Base-by-base conservation (phyloP, 2,113 vertebrate genomes). In the Boulengeromyrus knoepffleri region DNA sequence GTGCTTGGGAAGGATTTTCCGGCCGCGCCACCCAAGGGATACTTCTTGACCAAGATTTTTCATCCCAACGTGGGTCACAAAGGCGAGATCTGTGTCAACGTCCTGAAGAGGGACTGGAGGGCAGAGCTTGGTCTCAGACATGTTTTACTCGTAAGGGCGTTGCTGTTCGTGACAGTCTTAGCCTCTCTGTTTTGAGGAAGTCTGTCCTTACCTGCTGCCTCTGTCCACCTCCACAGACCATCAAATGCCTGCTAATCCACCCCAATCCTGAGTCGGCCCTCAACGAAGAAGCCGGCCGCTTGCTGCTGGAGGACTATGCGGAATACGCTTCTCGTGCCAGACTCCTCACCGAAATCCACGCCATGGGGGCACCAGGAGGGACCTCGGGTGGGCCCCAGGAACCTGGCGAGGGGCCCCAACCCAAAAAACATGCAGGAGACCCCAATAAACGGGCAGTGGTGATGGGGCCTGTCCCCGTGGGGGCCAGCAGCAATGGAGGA, bases 11-110 rank as follows among this genome's bases (percentile, higher is more conserved):
- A 98, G 94, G 98, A 98, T 92, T 98, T 98, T 93, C 98, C 98
- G 46, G 97, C 97, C 31, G 96, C 96, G 89, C 98, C 98, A 21
- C 98, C 98, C 84, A 98, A 97, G 93, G 98, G 97, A 92, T 98
- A 97, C 95, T 98, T 98, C 93, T 94, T 98, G 92, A 98, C 98
- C 91, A 98, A 98, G 96, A 98, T 98, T 94, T 98, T 98, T 95
- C 98, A 98, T 92, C 98, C 97, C 0, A 98, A 98, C 1, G 97
- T 98, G 91, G 97, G 98, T 2, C 95, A 97, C 94, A 98, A 97
- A 5, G 97, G 98, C 10, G 98, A 98, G 93, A 98, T 98, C 94
- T 98, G 97, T 77, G 97, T 98, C 94, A 98, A 98, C 0, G 97
- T 98, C 89, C 93, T 98, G 94, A 98, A 98, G 93, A 96, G 96